These are phyloP conservation scores for Rhaphigaster nebulosa DNA, from an alignment of 2,888 invertebrate genomes.

Conservation along the genomic window DNA sequence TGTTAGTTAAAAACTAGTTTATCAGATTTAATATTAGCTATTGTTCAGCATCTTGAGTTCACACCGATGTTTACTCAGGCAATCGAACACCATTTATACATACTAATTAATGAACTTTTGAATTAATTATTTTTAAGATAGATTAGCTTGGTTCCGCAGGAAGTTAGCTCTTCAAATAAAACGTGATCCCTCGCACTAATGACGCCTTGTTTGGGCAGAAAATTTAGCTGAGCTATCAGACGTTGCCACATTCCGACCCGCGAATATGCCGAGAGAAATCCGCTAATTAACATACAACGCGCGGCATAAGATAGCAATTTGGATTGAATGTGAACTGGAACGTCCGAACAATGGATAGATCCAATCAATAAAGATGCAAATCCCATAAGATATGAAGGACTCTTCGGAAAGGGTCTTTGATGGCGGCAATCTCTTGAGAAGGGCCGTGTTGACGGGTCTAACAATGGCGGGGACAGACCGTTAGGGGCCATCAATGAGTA, in stretches of 20 bases:
- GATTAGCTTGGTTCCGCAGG: background rate
- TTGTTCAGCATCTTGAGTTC: background rate
- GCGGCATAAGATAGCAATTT: background rate
- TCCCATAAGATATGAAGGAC: background rate
- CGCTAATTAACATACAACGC: background rate
- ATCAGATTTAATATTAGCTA: background rate
- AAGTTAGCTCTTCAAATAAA: background rate
- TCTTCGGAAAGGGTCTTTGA: background rate
- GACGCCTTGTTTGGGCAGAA: background rate
- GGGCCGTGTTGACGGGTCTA: conserved; percentile 3
- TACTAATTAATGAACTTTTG: background rate
- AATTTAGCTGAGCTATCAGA: background rate
- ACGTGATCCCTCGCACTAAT: background rate
- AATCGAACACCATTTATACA: background rate
- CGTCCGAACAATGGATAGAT: background rate
- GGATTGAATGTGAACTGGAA: conserved; percentile 8
- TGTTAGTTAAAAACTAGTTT: background rate
- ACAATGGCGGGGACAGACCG: background rate
- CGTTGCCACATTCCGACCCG: background rate
- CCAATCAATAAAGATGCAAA: conserved; percentile 20
- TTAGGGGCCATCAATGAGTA: conserved; percentile 15
- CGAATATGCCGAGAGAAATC: background rate
- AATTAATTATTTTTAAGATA: background rate
- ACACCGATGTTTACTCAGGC: background rate
- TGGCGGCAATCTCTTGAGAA: background rate